Evolutionary conservation across 2,113 vertebrate species (phyloP), one percentile per base, ranked within the genome.

Genomic region (Circaetus gallicus): DNA sequence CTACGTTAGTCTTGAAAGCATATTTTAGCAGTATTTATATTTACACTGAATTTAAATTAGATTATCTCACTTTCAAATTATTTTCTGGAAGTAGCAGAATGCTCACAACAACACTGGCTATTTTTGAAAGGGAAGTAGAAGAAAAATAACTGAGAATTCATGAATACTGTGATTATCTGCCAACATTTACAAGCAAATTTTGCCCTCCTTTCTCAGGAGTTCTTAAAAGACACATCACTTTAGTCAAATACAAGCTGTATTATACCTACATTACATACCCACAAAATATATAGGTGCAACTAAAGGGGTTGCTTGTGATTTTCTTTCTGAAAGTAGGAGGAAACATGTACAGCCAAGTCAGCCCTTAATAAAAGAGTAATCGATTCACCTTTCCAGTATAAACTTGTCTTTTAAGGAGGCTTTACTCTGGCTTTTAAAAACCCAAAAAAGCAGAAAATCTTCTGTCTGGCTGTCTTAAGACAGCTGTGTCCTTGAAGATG

Each of bases 1-100:
- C 53, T 91, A 83, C 40, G 3, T 45, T 81, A 82, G 91, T 56
- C 89, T 36, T 58, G 61, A 93, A 91, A 93, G 82, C 88, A 93
- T 95, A 96, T 87, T 86, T 97, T 79, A 95, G 91, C 86, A 93
- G 80, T 90, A 95, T 78, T 93, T 90, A 26, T 53, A 92, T 83
- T 96, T 92, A 95, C 87, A 4, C 92, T 88, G 96, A 91, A 96
- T 86, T 96, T 95, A 91, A 49, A 95, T 89, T 82, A 67, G 63
- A 92, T 90, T 86, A 71, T 61, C 67, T 95, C 84, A 76, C 76
- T 83, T 97, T 89, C 72, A 94, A 90, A 88, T 82, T 82, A 28
- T 76, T 70, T 96, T 95, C 90, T 65, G 72, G 26, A 87, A 88
- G 90, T 56, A 96, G 85, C 86, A 93, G 92, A 89, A 93, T 34